These are phyloP conservation scores for Nephrotoma guestfalica DNA, from an alignment of 2,888 invertebrate genomes.

Conservation along the genomic window DNA sequence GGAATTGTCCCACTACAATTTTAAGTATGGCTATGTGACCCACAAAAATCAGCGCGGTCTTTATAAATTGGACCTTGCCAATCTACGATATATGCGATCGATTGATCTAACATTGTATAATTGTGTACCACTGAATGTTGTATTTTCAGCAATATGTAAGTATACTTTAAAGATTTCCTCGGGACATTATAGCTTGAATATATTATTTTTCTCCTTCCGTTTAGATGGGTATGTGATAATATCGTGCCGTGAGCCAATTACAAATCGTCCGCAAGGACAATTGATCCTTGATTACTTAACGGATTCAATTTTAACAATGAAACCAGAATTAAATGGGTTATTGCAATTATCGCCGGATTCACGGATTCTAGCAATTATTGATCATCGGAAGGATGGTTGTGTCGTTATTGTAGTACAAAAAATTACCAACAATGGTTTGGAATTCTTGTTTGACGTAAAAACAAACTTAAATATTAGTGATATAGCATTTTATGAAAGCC, in stretches of 20 bases:
- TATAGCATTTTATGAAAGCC: slow-evolving; percentile 56
- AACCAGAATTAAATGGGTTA: slow-evolving; percentile 44
- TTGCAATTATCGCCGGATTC: slow-evolving; percentile 58
- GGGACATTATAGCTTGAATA: neutral
- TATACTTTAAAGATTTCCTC: slow-evolving; percentile 13
- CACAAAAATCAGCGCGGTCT: slow-evolving; percentile 56
- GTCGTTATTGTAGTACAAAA: slow-evolving; percentile 49
- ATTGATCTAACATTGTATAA: slow-evolving; percentile 56
- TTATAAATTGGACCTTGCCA: slow-evolving; percentile 55
- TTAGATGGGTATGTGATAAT: slow-evolving; percentile 56
- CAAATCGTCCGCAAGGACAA: slow-evolving; percentile 46
- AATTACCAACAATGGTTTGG: slow-evolving; percentile 47
- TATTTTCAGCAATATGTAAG: slow-evolving; percentile 59
- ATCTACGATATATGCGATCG: slow-evolving; percentile 53
- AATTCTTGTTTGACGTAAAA: slow-evolving; percentile 57
- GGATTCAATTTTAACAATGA: slow-evolving; percentile 49
- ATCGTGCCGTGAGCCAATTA: slow-evolving; percentile 53
- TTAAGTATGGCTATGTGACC: slow-evolving; percentile 58
- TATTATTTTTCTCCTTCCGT: slow-evolving; percentile 8
- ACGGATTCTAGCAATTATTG: slow-evolving; percentile 50
- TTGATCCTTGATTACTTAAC: slow-evolving; percentile 56
- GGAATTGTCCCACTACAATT: slow-evolving; percentile 39
- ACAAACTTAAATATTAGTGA: slow-evolving; percentile 58
- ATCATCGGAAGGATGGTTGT: slow-evolving; percentile 37
- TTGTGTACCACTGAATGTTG: slow-evolving; percentile 53